Percentiles rank a stretch among this genome's conserved stretches.
phyloP scores from a whole-genome alignment of 2,888 invertebrate species.

The Lasioglossum oenotherae region DNA sequence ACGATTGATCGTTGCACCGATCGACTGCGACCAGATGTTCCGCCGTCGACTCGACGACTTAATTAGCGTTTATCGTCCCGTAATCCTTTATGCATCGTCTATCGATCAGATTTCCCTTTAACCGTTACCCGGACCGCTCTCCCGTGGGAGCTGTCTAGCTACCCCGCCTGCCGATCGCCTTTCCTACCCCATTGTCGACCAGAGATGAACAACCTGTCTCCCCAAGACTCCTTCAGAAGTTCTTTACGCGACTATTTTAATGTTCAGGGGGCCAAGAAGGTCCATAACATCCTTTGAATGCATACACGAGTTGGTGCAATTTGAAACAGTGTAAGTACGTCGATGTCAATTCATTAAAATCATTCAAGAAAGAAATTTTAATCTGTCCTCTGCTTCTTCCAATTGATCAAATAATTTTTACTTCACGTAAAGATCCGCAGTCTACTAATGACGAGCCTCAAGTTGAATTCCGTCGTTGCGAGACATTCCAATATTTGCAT shows the following conservation, averaged over 20 bases:
- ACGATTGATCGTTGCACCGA: slow-evolving; percentile 36
- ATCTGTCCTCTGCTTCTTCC: no score
- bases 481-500: not conserved
- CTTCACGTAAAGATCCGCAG: no score
- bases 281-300: no score
- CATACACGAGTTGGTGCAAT: no score
- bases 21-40: slow-evolving; percentile 14
- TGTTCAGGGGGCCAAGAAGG: no score
- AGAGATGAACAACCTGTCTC: not conserved
- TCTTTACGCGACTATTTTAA: no score
- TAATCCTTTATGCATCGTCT: slow-evolving; percentile 21
- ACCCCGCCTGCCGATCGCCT: not conserved
- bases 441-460: no score
- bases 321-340: no score
- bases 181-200: not conserved
- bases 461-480: no score
- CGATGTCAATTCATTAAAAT: no score
- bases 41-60: slow-evolving; percentile 22
- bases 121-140: not conserved
- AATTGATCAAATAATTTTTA: no score
- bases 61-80: slow-evolving; percentile 43
- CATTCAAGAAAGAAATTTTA: no score
- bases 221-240: not conserved
- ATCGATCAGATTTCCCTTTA: slow-evolving; percentile 35
- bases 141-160: not conserved